Evolutionary conservation across 1,140 invertebrate species (phyloP).

Genomic region (Diabrotica virgifera): DNA sequence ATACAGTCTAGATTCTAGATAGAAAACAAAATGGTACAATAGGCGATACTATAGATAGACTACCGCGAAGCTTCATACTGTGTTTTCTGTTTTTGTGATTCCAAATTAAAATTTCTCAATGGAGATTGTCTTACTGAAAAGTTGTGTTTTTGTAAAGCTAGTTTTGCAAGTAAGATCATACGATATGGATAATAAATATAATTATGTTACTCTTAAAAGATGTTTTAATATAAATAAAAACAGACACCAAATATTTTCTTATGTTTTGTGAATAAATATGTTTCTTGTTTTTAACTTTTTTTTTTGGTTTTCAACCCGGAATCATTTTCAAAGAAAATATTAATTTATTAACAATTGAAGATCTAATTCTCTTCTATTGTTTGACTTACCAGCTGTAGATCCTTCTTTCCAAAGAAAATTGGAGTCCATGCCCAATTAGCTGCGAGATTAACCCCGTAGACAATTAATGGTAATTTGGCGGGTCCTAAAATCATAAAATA

Average conservation of each 20-base stretch:
- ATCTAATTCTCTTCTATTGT: too few relatives aligned
- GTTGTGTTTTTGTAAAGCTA: too few relatives aligned
- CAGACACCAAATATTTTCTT: too few relatives aligned
- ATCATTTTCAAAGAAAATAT: neutral
- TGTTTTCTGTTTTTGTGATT: too few relatives aligned
- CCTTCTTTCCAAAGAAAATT: constrained; percentile 76
- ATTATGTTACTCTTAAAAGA: neutral
- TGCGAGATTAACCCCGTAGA: constrained; percentile 73
- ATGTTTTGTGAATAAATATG: neutral
- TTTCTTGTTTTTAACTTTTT: neutral
- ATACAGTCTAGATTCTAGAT: too few relatives aligned
- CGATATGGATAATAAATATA: neutral
- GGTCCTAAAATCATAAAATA: constrained; percentile 40
- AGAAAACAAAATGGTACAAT: too few relatives aligned
- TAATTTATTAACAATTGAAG: constrained; percentile 1
- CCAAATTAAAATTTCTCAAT: too few relatives aligned
- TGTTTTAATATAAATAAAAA: too few relatives aligned
- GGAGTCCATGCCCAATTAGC: constrained; percentile 87
- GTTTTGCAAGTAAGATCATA: neutral
- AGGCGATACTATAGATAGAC: too few relatives aligned
- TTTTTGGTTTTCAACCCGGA: neutral
- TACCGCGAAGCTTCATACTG: too few relatives aligned
- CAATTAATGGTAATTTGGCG: constrained; percentile 63
- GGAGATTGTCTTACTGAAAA: too few relatives aligned
- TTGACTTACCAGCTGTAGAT: constrained; percentile 66